Percentiles rank a stretch among this genome's conserved stretches.
Evolutionary conservation across 2,888 invertebrate genomes (phyloP).

Genomic region (Rhagonycha fulva): DNA sequence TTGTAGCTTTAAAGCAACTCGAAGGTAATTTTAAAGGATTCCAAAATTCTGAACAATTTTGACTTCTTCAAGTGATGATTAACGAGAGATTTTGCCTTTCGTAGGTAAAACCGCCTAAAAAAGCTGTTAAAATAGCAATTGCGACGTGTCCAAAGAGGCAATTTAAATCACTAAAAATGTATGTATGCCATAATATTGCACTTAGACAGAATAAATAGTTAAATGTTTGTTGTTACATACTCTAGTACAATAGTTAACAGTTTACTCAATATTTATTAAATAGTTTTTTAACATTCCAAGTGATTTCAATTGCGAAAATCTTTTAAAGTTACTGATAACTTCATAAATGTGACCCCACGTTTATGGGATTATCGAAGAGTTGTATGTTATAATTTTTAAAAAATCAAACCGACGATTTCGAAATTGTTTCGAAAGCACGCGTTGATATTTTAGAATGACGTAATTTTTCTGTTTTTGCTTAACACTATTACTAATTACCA

Average conservation of each 20-base stretch:
- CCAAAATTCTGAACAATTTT: background rate
- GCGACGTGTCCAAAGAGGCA: background rate
- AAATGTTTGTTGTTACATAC: slow-evolving; percentile 31
- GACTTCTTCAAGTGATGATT: background rate
- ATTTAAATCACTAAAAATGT: slow-evolving; percentile 21
- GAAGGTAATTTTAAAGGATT: slow-evolving; percentile 19
- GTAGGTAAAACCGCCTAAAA: background rate
- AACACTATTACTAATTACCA: slow-evolving; percentile 21
- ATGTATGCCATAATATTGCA: slow-evolving; percentile 27
- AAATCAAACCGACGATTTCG: slow-evolving; percentile 3
- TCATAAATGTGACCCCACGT: slow-evolving; percentile 1
- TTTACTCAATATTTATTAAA: slow-evolving; percentile 20
- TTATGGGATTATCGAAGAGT: slow-evolving; percentile 12
- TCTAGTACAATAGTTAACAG: slow-evolving; percentile 27
- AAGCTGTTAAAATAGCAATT: background rate
- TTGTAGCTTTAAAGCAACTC: slow-evolving; percentile 23
- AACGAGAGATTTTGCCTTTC: background rate
- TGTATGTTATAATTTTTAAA: slow-evolving; percentile 20
- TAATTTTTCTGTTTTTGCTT: slow-evolving; percentile 16
- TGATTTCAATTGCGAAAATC: slow-evolving; percentile 19
- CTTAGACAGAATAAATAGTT: slow-evolving; percentile 29
- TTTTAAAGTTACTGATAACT: slow-evolving; percentile 22
- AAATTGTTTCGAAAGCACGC: slow-evolving; percentile 2
- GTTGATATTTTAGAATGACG: slow-evolving; percentile 5
- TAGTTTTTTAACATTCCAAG: slow-evolving; percentile 25